These are phyloP conservation scores for Muscina levida DNA, from an alignment of 2,888 invertebrate genomes.

Conservation along the genomic window DNA sequence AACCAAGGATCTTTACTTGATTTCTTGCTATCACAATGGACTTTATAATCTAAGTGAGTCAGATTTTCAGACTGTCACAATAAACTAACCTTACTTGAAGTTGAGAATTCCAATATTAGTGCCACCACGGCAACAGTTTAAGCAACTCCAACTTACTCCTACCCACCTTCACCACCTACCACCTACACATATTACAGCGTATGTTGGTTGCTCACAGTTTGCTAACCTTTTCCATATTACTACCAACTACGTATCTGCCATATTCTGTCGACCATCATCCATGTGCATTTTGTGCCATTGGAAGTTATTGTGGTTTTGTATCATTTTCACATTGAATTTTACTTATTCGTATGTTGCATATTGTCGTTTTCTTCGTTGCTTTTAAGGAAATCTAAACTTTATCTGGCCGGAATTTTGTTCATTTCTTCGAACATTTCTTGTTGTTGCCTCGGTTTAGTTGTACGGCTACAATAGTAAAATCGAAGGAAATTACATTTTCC, in stretches of 20 bases:
- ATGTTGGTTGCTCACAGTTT: no score
- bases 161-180: no score
- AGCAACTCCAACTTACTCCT: no score
- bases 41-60: no score
- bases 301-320: constrained; percentile 53
- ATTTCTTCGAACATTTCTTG: neutral
- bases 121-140: no score
- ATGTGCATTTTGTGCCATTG: constrained; percentile 28
- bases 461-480: constrained; percentile 42
- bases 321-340: constrained; percentile 42
- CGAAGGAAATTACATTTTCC: constrained; percentile 50
- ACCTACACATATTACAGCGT: no score
- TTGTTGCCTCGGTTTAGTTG: constrained; percentile 55
- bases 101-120: no score
- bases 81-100: no score
- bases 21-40: no score
- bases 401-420: neutral
- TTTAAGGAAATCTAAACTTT: constrained; percentile 20
- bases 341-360: neutral
- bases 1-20: no score
- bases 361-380: neutral
- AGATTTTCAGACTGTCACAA: no score
- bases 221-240: no score
- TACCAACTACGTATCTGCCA: neutral
- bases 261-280: neutral